Percentiles rank a stretch among this genome's conserved stretches.
phyloP scores from a whole-genome alignment of 2,888 invertebrate species.

The Drosophila acutilabella region DNA sequence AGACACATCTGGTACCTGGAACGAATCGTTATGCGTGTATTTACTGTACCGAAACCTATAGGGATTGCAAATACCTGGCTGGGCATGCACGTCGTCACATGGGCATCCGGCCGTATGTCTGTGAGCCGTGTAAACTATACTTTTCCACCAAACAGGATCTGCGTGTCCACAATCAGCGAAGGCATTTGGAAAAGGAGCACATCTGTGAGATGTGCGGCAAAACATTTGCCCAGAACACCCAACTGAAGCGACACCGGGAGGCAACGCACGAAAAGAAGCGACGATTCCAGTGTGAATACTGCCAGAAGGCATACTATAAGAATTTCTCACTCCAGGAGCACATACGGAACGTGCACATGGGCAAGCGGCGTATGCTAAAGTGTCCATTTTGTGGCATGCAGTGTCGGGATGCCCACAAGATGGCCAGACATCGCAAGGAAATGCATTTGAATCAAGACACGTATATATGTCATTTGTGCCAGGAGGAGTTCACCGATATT shows the following conservation, averaged over 20 bases:
- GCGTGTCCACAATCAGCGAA: slow-evolving; percentile 80
- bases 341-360: slow-evolving; percentile 81
- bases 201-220: slow-evolving; percentile 82
- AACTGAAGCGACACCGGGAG: slow-evolving; percentile 81
- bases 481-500: slow-evolving; percentile 82
- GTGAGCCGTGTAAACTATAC: slow-evolving; percentile 79
- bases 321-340: slow-evolving; percentile 82
- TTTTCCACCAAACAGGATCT: slow-evolving; percentile 82
- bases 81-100: slow-evolving; percentile 81
- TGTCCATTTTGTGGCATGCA: slow-evolving; percentile 83
- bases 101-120: slow-evolving; percentile 82
- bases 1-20: slow-evolving; percentile 75
- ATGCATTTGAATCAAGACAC: slow-evolving; percentile 79
- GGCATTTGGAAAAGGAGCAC: slow-evolving; percentile 80
- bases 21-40: slow-evolving; percentile 80
- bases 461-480: slow-evolving; percentile 76
- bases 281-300: slow-evolving; percentile 75
- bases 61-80: slow-evolving; percentile 81
- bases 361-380: slow-evolving; percentile 78
- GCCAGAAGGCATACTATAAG: slow-evolving; percentile 82
- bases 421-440: slow-evolving; percentile 82
- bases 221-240: slow-evolving; percentile 81
- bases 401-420: slow-evolving; percentile 82
- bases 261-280: slow-evolving; percentile 82
- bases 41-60: slow-evolving; percentile 79